Conservation (phyloP, 2,888 invertebrate genomes). For the Pyralis farinalis region DNA sequence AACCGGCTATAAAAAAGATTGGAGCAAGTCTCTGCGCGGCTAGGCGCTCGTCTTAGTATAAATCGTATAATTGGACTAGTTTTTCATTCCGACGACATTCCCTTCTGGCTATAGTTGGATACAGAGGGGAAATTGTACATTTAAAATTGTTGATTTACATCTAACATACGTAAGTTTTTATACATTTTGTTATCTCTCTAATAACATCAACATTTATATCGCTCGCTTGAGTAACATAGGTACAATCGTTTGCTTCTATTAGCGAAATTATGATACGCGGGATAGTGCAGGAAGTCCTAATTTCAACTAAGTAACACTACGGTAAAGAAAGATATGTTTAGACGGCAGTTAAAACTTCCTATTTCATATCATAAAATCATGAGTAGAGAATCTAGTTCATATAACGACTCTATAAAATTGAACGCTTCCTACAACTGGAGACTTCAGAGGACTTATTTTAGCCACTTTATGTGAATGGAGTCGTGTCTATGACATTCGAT, state of each 20-base stretch:
- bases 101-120: not conserved
- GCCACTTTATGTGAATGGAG: constrained; percentile 55
- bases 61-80: constrained; percentile 13
- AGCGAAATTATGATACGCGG: too few relatives aligned
- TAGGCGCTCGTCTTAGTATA: constrained; percentile 2
- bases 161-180: too few relatives aligned
- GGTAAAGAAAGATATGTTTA: constrained; percentile 1
- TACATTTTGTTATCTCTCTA: too few relatives aligned
- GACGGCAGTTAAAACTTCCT: constrained; percentile 11
- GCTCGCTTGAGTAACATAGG: too few relatives aligned
- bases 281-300: not conserved
- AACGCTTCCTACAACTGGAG: constrained; percentile 47
- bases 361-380: constrained; percentile 32
- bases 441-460: constrained; percentile 67
- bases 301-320: too few relatives aligned
- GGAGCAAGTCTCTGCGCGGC: not conserved
- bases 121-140: too few relatives aligned
- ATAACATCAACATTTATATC: too few relatives aligned
- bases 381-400: constrained; percentile 34
- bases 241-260: too few relatives aligned
- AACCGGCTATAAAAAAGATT: constrained; percentile 1
- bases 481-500: constrained; percentile 62
- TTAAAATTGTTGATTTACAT: too few relatives aligned
- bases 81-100: constrained; percentile 8
- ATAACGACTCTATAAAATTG: constrained; percentile 46